phyloP scores from a whole-genome alignment of 2,888 invertebrate species.

The Venustoraphidia nigricollis region DNA sequence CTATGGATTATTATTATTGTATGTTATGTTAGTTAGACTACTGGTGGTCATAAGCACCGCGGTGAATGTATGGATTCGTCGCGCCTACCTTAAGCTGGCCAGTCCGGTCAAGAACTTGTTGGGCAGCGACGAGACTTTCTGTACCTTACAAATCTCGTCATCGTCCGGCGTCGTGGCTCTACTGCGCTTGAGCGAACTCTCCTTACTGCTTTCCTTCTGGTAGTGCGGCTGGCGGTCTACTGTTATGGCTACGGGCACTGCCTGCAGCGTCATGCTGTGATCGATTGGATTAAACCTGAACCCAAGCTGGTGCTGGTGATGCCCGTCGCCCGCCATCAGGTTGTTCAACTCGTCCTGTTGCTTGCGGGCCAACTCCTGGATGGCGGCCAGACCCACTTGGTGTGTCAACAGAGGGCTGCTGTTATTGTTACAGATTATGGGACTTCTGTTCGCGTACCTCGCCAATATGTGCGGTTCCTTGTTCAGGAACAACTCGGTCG shows the following conservation, averaged over 20 bases:
- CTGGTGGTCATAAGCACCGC: no score
- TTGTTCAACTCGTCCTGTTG: slow-evolving; percentile 34
- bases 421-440: slow-evolving; percentile 32
- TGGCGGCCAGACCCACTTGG: slow-evolving; percentile 63
- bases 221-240: slow-evolving; percentile 6
- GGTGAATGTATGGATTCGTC: not conserved
- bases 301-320: slow-evolving; percentile 17
- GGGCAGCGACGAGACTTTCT: slow-evolving; percentile 26
- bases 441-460: slow-evolving; percentile 16
- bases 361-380: slow-evolving; percentile 52
- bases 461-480: slow-evolving; percentile 13
- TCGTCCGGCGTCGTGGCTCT: slow-evolving; percentile 20
- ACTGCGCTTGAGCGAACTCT: slow-evolving; percentile 28
- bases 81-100: slow-evolving; percentile 6
- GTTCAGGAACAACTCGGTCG: slow-evolving; percentile 9
- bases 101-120: slow-evolving; percentile 6
- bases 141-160: slow-evolving; percentile 26
- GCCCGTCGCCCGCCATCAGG: slow-evolving; percentile 18
- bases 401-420: slow-evolving; percentile 36
- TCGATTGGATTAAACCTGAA: slow-evolving; percentile 25
- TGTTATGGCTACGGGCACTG: slow-evolving; percentile 18
- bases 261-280: slow-evolving; percentile 25
- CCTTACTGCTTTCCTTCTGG: slow-evolving; percentile 31
- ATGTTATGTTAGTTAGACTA: no score
- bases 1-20: no score